Evolutionary conservation across 2,113 vertebrate species (phyloP).

Genomic region (Gallinago jamesoni): DNA sequence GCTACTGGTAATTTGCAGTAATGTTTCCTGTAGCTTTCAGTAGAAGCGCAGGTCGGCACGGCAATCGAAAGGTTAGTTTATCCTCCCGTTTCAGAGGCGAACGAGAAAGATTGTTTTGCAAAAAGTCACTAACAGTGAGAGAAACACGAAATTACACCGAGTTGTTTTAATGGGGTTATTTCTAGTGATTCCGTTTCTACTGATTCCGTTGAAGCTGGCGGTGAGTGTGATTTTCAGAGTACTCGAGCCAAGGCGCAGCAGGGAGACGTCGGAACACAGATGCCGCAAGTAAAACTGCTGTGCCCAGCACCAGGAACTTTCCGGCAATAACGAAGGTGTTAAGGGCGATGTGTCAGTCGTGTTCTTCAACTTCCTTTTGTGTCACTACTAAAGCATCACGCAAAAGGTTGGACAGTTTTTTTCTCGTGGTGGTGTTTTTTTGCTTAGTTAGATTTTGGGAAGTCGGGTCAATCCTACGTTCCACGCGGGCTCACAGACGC

Average conservation of each 20-base stretch:
- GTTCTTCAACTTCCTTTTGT: constrained; percentile 32
- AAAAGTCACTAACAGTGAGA: neutral
- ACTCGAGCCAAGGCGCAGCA: neutral
- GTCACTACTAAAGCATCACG: neutral
- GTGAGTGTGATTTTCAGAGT: neutral
- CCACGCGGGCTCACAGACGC: neutral
- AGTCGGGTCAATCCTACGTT: neutral
- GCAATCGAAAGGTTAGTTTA: neutral
- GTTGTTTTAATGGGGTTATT: neutral
- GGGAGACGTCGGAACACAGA: neutral
- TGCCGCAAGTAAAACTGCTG: constrained; percentile 13
- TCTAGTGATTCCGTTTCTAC: neutral
- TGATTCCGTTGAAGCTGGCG: neutral
- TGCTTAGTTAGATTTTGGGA: neutral
- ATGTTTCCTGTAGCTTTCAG: neutral
- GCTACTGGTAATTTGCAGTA: neutral
- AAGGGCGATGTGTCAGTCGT: neutral
- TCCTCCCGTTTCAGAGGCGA: neutral
- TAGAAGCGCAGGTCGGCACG: neutral
- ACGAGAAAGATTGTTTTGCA: neutral
- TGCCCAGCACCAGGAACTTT: constrained; percentile 8
- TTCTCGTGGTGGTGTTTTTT: neutral
- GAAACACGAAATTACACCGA: neutral
- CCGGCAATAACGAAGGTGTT: neutral
- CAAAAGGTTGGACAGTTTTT: neutral